phyloP scores from a whole-genome alignment of 2,113 vertebrate species.

The Myiopsitta monachus region DNA sequence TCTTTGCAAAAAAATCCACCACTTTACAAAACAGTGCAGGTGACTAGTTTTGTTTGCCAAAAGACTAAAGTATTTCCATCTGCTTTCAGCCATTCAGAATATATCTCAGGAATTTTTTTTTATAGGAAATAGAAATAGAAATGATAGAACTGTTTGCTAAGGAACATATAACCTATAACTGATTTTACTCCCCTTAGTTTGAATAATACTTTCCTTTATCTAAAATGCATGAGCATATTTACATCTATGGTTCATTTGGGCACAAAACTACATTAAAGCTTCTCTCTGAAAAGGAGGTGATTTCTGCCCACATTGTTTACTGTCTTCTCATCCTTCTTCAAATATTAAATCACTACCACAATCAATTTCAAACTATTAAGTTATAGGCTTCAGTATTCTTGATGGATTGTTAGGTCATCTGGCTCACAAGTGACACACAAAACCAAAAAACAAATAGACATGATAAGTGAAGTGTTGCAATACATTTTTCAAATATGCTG shows the following conservation, averaged over 20 bases:
- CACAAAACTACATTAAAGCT: background rate
- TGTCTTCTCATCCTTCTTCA: constrained; percentile 8
- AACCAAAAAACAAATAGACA: background rate
- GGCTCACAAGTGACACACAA: background rate
- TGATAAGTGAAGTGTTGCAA: background rate
- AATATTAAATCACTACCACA: constrained; percentile 22
- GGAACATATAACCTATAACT: background rate
- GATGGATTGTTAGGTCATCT: background rate
- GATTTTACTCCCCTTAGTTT: background rate
- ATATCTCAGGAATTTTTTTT: background rate
- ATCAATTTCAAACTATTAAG: background rate
- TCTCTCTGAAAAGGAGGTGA: background rate
- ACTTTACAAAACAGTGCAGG: background rate
- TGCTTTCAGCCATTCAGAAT: background rate
- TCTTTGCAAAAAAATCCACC: background rate
- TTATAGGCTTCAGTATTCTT: background rate
- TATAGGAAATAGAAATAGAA: background rate
- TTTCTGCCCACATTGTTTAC: constrained; percentile 1
- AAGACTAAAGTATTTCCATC: background rate
- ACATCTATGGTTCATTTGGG: background rate
- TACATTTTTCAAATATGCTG: background rate
- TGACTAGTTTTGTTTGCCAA: background rate
- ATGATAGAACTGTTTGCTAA: constrained; percentile 11
- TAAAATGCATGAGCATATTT: constrained; percentile 43
- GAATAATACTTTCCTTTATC: constrained; percentile 29